Conservation (phyloP, 2,113 vertebrate species). For the Pseudorectes ferrugineus region DNA sequence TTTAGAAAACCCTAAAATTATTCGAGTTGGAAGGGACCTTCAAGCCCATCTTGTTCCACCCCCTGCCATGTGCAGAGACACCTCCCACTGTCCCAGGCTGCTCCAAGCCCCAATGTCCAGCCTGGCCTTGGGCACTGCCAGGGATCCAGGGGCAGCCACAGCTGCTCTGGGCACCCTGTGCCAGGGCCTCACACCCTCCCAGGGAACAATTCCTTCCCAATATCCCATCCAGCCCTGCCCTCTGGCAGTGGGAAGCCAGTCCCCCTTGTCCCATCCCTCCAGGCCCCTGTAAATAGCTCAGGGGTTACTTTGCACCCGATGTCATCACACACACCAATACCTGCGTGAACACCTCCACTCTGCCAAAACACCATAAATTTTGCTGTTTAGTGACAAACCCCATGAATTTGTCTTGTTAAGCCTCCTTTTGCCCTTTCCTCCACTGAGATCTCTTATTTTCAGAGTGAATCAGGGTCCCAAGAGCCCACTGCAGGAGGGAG, state of each 20-base stretch:
- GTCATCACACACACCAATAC: accelerated
- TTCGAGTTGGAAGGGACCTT: accelerated
- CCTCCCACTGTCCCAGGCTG: not conserved
- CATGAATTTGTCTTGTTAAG: not conserved
- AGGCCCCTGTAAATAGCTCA: accelerated
- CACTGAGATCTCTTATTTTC: not conserved
- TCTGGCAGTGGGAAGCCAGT: not conserved
- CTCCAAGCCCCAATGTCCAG: not conserved
- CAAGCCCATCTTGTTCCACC: accelerated
- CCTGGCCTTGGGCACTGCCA: not conserved
- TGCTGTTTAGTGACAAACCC: not conserved
- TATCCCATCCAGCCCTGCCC: accelerated
- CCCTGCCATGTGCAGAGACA: not conserved
- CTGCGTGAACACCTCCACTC: not conserved
- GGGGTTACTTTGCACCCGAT: not conserved
- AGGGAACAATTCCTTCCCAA: not conserved
- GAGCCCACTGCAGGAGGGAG: accelerated
- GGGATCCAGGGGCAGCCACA: not conserved
- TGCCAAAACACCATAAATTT: accelerated
- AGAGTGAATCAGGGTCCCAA: not conserved
- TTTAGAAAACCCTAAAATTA: not conserved
- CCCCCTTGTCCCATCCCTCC: not conserved
- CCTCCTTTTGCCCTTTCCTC: not conserved
- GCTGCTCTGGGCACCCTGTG: not conserved
- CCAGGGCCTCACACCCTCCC: not conserved